phyloP scores from a whole-genome alignment of 35 echinoderm and acorn worm genomes.

The Ptychodera flava region DNA sequence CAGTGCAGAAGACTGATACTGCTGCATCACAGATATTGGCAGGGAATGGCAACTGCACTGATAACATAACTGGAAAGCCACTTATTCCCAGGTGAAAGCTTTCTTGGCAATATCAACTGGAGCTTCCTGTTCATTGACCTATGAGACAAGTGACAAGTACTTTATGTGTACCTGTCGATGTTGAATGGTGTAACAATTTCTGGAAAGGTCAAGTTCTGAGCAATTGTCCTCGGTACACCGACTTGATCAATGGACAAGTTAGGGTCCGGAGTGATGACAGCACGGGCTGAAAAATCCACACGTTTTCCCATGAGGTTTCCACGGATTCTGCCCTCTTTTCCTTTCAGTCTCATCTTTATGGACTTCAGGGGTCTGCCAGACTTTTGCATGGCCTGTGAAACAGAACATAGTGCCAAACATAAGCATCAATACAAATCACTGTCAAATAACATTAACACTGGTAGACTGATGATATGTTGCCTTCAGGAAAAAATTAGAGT shows the following conservation, averaged over 20 bases:
- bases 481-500: not conserved
- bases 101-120: too few species aligned
- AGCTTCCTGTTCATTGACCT: too few species aligned
- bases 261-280: conserved; percentile 92
- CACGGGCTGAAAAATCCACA: conserved; percentile 97
- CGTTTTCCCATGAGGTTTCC: conserved; percentile 99
- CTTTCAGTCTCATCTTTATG: conserved; percentile 70
- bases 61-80: too few species aligned
- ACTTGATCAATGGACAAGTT: conserved; percentile 97
- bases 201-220: conserved; percentile 83
- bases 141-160: too few species aligned
- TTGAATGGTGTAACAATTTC: conserved; percentile 97
- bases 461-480: not conserved
- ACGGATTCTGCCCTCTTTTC: conserved; percentile 95
- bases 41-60: too few species aligned
- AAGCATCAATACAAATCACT: too few species aligned
- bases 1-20: too few species aligned
- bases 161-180: conserved; percentile 98
- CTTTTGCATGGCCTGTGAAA: conserved; percentile 90
- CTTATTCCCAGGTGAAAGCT: too few species aligned
- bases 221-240: conserved; percentile 84
- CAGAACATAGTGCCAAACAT: too few species aligned
- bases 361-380: conserved; percentile 94
- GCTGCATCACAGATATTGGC: too few species aligned
- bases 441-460: not conserved